Evolutionary conservation across 1,140 invertebrate genomes (phyloP), one percentile per base, ranked within the genome.

Genomic region (Papilio polytes): DNA sequence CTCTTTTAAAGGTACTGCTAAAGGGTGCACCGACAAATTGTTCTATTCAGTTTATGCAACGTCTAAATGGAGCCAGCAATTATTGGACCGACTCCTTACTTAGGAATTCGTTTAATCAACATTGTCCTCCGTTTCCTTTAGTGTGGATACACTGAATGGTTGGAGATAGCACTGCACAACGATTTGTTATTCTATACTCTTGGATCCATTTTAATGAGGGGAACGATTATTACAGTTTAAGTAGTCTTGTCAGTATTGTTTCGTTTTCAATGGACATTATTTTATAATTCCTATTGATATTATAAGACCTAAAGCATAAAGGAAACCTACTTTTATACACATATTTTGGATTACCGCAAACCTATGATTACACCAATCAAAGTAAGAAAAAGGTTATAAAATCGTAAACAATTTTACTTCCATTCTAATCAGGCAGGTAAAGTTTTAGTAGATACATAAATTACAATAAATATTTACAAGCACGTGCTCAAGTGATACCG

Each of bases 61-160:
- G 85, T 91, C 89, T 91, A 93, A 93, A 93, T 93, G 90, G 85
- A 88, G 87, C 81, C 82, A 85, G 91, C 91, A 94, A 93, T 94
- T 93, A 94, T 94, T 92, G 90, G 86, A 86, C 82, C 86, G 87
- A 82, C 84, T 84, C 83, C 83, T 87, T 87, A 84, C 88, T 94
- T 91, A 90, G 92, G 91, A 92, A 94, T 93, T 91, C 92, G 85
- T 91, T 92, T 91, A 94, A 92, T 92, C 91, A 92, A 92, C 90
- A 92, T 94, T 94, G 91, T 94, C 90, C 87, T 88, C 79, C 80
- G 86, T 88, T 90, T 85, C 89, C 87, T 88, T 89, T 86, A 86
- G 83, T 81, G 80, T 76, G 83, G 82, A 78, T 66, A 78, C 31
- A 80, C 84, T 92, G 86, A 93, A 91, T 94, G 88, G 91, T 78